These are phyloP conservation scores for Hypotaenidia philippensis DNA, from an alignment of 2,797 vertebrate species.

Conservation along the genomic window DNA sequence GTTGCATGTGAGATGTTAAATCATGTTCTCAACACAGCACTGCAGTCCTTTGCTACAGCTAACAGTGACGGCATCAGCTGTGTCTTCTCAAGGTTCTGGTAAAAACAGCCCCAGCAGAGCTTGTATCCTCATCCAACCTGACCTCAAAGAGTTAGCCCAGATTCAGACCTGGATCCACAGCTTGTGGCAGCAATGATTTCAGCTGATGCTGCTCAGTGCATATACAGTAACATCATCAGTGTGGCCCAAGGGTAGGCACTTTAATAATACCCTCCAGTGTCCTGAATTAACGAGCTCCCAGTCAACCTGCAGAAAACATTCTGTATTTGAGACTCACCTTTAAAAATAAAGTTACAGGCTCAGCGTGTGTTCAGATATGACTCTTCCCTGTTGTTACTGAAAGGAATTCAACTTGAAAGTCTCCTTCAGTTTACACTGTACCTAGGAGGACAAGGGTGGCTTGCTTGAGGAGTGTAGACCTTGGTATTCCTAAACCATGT, in stretches of 20 bases:
- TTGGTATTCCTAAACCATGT: neutral
- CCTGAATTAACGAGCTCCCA: neutral
- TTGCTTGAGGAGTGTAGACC: neutral
- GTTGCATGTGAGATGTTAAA: neutral
- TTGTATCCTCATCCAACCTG: neutral
- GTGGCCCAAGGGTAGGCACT: neutral
- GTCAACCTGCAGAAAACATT: neutral
- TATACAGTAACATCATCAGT: neutral
- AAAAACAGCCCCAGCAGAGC: neutral
- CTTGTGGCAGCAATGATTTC: neutral
- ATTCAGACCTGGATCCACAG: neutral
- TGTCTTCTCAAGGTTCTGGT: neutral
- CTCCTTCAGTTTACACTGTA: neutral
- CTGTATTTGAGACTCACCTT: neutral
- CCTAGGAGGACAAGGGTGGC: neutral
- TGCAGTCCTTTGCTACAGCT: neutral
- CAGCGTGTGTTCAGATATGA: neutral
- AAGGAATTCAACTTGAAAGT: constrained; percentile 8
- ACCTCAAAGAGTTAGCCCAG: neutral
- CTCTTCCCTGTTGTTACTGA: neutral
- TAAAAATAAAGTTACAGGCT: neutral
- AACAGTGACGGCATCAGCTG: neutral
- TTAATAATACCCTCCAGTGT: neutral
- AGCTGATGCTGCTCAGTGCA: neutral
- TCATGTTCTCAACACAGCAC: neutral